A percentile compares a stretch with the other conserved stretches of the same genome.
Conservation (phyloP, 1,140 invertebrate species). For the Micrasema minimum region DNA sequence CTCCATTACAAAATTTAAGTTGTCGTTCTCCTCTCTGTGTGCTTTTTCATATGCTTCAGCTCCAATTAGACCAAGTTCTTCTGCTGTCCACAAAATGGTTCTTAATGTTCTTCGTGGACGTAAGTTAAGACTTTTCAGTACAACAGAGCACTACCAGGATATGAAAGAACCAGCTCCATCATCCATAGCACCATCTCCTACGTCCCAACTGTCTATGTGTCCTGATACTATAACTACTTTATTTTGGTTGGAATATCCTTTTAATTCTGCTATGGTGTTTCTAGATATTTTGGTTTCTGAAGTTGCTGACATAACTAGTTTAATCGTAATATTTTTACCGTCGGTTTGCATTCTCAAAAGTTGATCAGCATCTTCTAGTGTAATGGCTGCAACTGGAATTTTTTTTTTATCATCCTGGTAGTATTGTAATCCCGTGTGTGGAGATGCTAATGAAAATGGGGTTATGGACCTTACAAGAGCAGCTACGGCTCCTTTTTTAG, state of each 20-base stretch:
- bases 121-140: slow-evolving; percentile 72
- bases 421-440: slow-evolving; percentile 72
- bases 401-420: slow-evolving; percentile 69
- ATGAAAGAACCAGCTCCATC: slow-evolving; percentile 82
- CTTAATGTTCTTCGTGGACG: slow-evolving; percentile 76
- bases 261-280: slow-evolving; percentile 76
- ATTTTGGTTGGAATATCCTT: slow-evolving; percentile 65
- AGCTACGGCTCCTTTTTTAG: slow-evolving; percentile 76
- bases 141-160: slow-evolving; percentile 74
- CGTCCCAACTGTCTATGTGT: slow-evolving; percentile 87
- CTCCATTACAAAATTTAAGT: slow-evolving; percentile 73
- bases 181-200: slow-evolving; percentile 84
- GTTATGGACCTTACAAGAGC: slow-evolving; percentile 76
- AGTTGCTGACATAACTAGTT: slow-evolving; percentile 56
- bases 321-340: slow-evolving; percentile 57
- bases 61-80: slow-evolving; percentile 76
- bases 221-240: slow-evolving; percentile 79
- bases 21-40: slow-evolving; percentile 60
- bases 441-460: slow-evolving; percentile 74
- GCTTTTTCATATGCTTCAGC: slow-evolving; percentile 68
- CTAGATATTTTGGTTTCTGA: slow-evolving; percentile 64
- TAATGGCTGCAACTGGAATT: slow-evolving; percentile 80
- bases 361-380: slow-evolving; percentile 78
- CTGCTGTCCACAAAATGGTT: slow-evolving; percentile 79
- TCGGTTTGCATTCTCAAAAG: slow-evolving; percentile 67